Percentiles rank a stretch among this genome's conserved stretches.
phyloP scores from a whole-genome alignment of 2,888 invertebrate species.

The Lasioglossum oenotherae region DNA sequence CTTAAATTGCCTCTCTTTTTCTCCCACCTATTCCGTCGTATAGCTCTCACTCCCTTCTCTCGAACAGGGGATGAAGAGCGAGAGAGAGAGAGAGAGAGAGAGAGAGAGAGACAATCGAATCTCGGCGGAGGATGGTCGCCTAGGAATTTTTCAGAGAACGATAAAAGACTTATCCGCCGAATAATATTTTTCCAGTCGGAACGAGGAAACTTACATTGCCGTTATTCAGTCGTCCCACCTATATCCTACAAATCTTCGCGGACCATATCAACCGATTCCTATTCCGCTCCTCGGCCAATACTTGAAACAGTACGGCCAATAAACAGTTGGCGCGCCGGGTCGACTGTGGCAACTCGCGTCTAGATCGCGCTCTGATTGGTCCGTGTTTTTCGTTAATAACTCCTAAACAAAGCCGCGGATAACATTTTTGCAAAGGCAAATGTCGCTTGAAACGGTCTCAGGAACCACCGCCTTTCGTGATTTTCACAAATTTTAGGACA shows the following conservation, averaged over 20 bases:
- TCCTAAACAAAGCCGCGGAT: no score
- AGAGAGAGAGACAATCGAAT: conserved; percentile 51
- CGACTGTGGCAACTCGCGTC: no score
- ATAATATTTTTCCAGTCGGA: conserved; percentile 57
- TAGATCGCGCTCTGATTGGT: no score
- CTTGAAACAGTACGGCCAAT: neutral
- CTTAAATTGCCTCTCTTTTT: conserved; percentile 45
- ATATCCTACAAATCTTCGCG: conserved; percentile 37
- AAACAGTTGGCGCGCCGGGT: no score
- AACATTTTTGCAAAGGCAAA: no score
- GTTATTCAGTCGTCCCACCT: conserved; percentile 37
- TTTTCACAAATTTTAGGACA: no score
- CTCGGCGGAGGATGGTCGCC: conserved; percentile 26
- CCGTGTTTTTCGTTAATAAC: no score
- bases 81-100: neutral
- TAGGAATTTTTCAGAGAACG: conserved; percentile 51
- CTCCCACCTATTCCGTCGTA: conserved; percentile 19
- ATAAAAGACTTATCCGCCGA: conserved; percentile 52
- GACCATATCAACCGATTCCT: neutral
- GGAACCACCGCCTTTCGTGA: no score
- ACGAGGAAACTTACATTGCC: conserved; percentile 39
- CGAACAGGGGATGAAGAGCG: neutral
- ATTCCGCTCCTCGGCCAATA: neutral
- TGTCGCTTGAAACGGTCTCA: no score
- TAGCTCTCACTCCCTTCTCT: neutral